A percentile compares a stretch with the other conserved stretches of the same genome.
Evolutionary conservation across 2,113 vertebrate genomes (phyloP).

Genomic region (Gymnorhina tibicen): DNA sequence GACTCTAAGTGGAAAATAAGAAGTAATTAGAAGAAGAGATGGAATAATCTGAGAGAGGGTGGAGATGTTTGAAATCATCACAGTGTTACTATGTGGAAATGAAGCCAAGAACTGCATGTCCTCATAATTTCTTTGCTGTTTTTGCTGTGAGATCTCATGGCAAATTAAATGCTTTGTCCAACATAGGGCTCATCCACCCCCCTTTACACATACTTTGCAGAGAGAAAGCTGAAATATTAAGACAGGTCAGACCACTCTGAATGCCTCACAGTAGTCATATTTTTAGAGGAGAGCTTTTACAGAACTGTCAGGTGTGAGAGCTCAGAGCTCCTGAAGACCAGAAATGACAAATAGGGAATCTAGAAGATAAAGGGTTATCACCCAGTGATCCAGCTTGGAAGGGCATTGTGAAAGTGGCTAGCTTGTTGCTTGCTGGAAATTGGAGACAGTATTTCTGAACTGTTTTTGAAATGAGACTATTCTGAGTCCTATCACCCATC

Average conservation of each 20-base stretch:
- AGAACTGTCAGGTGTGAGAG: neutral
- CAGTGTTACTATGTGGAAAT: neutral
- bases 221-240: neutral
- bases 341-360: neutral
- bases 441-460: neutral
- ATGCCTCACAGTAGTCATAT: neutral
- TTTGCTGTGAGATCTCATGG: neutral
- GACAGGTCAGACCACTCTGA: neutral
- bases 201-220: neutral
- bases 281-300: neutral
- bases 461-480: neutral
- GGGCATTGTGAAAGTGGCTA: accelerated
- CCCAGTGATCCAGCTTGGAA: neutral
- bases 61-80: neutral
- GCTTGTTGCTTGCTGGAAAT: neutral
- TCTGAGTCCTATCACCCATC: neutral
- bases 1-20: neutral
- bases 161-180: neutral
- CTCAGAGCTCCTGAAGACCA: neutral
- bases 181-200: neutral
- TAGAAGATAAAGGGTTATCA: neutral
- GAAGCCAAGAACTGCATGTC: neutral
- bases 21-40: neutral
- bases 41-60: neutral
- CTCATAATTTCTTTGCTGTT: neutral